Evolutionary conservation across 2,888 invertebrate genomes (phyloP), one percentile per base, ranked within the genome.

Genomic region (Agrotis segetum): DNA sequence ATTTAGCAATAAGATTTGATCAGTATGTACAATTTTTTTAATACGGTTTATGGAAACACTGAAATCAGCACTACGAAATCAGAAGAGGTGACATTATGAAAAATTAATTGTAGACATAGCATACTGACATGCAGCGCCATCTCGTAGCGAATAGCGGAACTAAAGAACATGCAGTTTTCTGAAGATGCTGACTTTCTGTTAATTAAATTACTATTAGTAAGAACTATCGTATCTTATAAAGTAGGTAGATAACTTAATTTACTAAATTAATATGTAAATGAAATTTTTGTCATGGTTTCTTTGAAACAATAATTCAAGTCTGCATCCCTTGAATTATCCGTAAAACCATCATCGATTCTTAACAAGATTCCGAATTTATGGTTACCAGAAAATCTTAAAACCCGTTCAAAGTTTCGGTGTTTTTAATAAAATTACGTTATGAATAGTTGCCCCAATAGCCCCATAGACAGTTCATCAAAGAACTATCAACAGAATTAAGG

Each of bases 111-210:
- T 5, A 17, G 0, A n/a, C 59, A 40, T 17, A 24, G 17, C 59
- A 40, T 17, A 24, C 55, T 5, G n/a, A 17, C 59, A 40, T 19
- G 29, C 55, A 83, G 68, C 90, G 94, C 92, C 95, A 95, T 93
- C 95, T 95, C 87, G 88, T 84, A 90, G 70, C 77, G 90, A 89
- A 90, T 94, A 94, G 95, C 90, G 46, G 2, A 80, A 87, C 81
- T 79, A 74, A 53, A 40, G 13, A 49, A 14, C 17, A 6, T 16
- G 17, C 11, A 50, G 55, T 53, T 53, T 74, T 11, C 6, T 19
- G 24, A 1, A 3, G n/a, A 19, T 29, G 40, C 19, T 17, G 47
- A 24, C 13, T n/a, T 40, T 47, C 9, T 11, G 11, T 3, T 14
- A n/a, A 3, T 19, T 13, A 11, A 52, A 0, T 29, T 1, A 44